Base-by-base conservation (phyloP, 2,888 invertebrate genomes). In the Ophion ellenae region DNA sequence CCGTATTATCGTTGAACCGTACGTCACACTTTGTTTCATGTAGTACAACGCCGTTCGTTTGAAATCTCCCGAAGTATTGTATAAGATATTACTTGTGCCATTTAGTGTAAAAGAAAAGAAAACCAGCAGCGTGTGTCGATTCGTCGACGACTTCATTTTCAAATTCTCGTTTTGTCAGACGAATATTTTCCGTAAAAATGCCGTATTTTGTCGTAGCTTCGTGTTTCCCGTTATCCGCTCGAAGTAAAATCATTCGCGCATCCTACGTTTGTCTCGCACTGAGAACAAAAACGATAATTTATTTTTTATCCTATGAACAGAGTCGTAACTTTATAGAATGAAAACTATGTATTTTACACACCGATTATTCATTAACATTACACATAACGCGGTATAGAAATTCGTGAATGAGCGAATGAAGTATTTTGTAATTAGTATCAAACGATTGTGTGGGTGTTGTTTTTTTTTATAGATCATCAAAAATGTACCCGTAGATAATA, bases 71-170 rank as follows among this genome's bases (percentile, higher is more conserved):
- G 83, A 67, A 87, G 83, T 87, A 88, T 89, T 89, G 87, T 89
- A 88, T 88, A 88, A 90, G 88, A 87, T 89, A 89, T 91, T 90
- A 89, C 89, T 88, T 89, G 92, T 92, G 93, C 93, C 92, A 93
- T 92, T 91, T 90, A 92, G 90, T 70, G 89, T 90, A 89, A 89
- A 89, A 77, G 81, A 82, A 70, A 63, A 17, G 81, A 82, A 70
- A 63, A 17, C 69, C 45, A 64, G 67, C 76, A 70, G 70, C 40
- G 36, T 69, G 53, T 61, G 70, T 70, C 59, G 74, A 81, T 75
- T 71, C 57, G 32, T 53, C 63, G 66, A 71, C 80, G 40, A 47
- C 40, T 28, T 14, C 88, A 87, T 82, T 82, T 86, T 57, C 45
- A 63, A 78, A 53, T 36, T n/a, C 59, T 11, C 24, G 67, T 36